phyloP scores from a whole-genome alignment of 2,113 vertebrate species.

The Atlantisia rogersi region DNA sequence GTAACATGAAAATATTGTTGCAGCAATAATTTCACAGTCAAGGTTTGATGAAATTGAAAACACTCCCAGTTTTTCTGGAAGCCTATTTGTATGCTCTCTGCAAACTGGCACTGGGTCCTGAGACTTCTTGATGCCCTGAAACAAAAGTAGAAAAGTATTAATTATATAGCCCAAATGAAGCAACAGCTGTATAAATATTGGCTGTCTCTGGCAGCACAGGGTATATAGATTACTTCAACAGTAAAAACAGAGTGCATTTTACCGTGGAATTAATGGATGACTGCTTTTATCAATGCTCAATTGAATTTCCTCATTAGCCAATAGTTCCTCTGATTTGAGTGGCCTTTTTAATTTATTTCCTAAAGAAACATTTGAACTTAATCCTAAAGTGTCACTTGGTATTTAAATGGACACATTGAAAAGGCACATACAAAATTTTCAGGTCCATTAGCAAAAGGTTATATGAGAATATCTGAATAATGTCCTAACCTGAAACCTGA shows the following conservation, averaged over 20 bases:
- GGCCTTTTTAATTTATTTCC: neutral
- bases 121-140: neutral
- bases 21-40: constrained; percentile 37
- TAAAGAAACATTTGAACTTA: constrained; percentile 31
- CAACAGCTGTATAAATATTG: neutral
- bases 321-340: neutral
- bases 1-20: constrained; percentile 23
- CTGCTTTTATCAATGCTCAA: constrained; percentile 14
- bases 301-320: neutral
- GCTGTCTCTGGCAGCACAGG: neutral
- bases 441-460: neutral
- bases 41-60: constrained; percentile 37
- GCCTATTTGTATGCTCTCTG: neutral
- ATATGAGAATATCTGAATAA: neutral
- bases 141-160: neutral
- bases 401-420: neutral
- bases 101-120: neutral
- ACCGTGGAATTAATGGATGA: neutral
- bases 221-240: neutral
- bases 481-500: neutral
- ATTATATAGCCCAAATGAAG: neutral
- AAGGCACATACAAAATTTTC: neutral
- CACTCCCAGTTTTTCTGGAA: neutral
- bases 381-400: neutral
- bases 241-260: neutral